These are phyloP conservation scores for Todus mexicanus DNA, from an alignment of 2,797 vertebrate genomes.

Conservation along the genomic window DNA sequence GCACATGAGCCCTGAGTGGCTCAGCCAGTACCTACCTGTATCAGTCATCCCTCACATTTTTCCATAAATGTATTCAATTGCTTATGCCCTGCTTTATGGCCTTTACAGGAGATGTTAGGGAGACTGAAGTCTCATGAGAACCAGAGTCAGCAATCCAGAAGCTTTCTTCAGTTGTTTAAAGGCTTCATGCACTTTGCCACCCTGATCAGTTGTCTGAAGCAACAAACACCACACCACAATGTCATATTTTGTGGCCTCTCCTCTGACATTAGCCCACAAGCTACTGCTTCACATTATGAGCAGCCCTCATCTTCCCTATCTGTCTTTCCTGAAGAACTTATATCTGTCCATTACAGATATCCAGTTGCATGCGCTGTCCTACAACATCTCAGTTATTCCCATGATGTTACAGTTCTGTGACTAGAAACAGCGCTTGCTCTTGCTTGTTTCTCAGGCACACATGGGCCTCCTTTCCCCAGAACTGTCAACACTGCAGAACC, in stretches of 20 bases:
- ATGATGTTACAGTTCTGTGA: neutral
- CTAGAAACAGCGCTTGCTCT: neutral
- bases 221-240: neutral
- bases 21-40: neutral
- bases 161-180: neutral
- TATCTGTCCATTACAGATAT: neutral
- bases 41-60: neutral
- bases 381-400: neutral
- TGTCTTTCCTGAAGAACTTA: neutral
- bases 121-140: neutral
- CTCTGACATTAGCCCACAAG: neutral
- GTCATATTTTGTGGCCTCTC: neutral
- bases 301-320: neutral
- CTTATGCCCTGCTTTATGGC: neutral
- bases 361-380: neutral
- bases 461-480: neutral
- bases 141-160: neutral
- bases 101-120: neutral
- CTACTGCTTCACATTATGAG: neutral
- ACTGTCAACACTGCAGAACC: neutral
- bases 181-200: neutral
- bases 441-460: neutral
- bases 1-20: neutral
- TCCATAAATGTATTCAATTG: neutral
- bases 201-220: neutral